These are phyloP conservation scores for Phalacrocorax carbo DNA, from an alignment of 2,113 vertebrate species.

Conservation along the genomic window DNA sequence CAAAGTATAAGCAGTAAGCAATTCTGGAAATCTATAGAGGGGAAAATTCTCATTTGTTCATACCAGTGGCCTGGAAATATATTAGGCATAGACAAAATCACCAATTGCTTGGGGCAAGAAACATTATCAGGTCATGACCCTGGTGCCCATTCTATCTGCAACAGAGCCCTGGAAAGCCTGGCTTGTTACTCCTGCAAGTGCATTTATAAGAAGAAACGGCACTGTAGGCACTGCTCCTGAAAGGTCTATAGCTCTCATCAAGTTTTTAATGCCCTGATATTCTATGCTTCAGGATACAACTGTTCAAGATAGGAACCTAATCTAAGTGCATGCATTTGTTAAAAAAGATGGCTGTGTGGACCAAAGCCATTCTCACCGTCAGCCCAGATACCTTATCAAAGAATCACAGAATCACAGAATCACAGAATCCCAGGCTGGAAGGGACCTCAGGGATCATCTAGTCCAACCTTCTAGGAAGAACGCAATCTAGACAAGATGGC, in stretches of 20 bases:
- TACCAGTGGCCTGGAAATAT: neutral
- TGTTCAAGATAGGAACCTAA: neutral
- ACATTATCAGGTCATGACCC: neutral
- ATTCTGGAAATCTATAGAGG: neutral
- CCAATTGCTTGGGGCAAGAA: neutral
- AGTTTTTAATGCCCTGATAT: neutral
- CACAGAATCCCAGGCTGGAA: too few species aligned
- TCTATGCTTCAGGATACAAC: neutral
- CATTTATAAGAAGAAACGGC: neutral
- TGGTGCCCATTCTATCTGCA: neutral
- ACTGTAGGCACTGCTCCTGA: neutral
- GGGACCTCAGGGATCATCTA: too few species aligned
- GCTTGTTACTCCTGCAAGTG: neutral
- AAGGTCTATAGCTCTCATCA: neutral
- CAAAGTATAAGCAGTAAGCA: neutral
- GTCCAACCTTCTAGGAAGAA: too few species aligned
- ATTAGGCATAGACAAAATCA: neutral
- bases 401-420: too few species aligned
- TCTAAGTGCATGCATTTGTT: neutral
- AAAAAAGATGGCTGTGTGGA: neutral
- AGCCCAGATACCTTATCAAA: neutral
- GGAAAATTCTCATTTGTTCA: neutral
- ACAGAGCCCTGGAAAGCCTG: neutral
- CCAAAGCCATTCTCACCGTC: neutral
- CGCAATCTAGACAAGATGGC: too few species aligned